These are phyloP conservation scores for Setophaga kirtlandii DNA, from an alignment of 2,113 vertebrate species.

Conservation along the genomic window DNA sequence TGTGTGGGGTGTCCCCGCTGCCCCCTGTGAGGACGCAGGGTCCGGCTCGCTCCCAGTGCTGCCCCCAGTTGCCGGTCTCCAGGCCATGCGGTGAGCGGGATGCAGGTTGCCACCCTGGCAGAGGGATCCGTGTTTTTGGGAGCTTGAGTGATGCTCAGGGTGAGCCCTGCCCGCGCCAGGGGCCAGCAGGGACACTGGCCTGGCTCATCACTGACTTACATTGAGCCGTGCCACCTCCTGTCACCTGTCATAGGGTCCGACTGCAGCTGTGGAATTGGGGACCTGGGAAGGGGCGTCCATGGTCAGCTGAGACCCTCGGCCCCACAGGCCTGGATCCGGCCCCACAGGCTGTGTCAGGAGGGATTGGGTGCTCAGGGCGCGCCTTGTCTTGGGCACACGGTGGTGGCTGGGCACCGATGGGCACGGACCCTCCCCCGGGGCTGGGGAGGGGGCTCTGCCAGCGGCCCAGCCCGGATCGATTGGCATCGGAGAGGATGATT, in stretches of 20 bases:
- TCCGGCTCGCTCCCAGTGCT: fast-evolving
- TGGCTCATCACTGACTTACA: background rate
- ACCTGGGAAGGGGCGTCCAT: fast-evolving
- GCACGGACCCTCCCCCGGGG: fast-evolving
- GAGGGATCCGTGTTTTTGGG: fast-evolving
- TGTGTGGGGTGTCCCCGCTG: background rate
- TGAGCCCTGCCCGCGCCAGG: background rate
- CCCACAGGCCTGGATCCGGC: fast-evolving
- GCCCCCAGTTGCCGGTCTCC: fast-evolving
- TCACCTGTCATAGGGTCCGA: background rate
- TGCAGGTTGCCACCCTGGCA: background rate
- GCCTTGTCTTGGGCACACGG: background rate
- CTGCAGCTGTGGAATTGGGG: background rate
- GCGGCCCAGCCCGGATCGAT: background rate
- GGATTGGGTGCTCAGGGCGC: background rate
- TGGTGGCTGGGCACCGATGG: fast-evolving
- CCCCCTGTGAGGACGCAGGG: background rate
- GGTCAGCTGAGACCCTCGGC: background rate
- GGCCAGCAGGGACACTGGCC: fast-evolving
- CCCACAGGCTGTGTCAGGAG: background rate
- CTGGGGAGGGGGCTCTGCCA: background rate
- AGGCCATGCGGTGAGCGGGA: fast-evolving
- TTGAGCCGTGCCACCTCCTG: fast-evolving
- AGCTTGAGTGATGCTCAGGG: fast-evolving
- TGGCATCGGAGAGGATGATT: background rate